Evolutionary conservation across 2,113 vertebrate genomes (phyloP), one percentile per base, ranked within the genome.

Genomic region (Antennarius striatus): DNA sequence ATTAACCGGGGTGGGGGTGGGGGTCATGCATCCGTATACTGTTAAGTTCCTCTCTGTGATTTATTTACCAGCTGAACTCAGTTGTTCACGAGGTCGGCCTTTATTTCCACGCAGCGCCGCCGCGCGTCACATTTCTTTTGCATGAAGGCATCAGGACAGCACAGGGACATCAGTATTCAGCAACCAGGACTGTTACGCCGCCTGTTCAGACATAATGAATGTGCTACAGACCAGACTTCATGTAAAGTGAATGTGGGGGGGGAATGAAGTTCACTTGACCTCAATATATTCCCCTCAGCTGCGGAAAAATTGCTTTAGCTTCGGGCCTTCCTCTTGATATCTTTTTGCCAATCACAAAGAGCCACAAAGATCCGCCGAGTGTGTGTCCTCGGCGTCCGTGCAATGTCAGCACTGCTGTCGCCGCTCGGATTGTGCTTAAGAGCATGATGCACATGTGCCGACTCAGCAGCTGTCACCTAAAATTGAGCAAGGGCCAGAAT

Each of bases 391-490:
- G 64, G 77, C 55, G 73, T 68, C 69, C 39, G 66, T 82, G 85
- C 86, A 78, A 47, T 49, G 83, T 88, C 88, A 86, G 84, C 81
- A 66, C 80, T 71, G 75, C 84, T 81, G 82, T 76, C 62, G 50
- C 51, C 1, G 77, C 68, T 67, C 2, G 54, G 79, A 73, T 73
- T 75, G 68, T 63, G 77, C 77, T 85, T 75, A 82, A 73, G 76
- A 75, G 71, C 71, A 32, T 60, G 74, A 52, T 40, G 77, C 75
- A 71, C 86, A 71, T 68, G 73, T 86, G 88, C 86, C 67, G 68
- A 74, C 70, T 88, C 88, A 90, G 88, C 88, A 82, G 79, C 86
- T 82, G 85, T 86, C 83, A 77, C 75, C 55, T 16, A 71, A 68
- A 85, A 78, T 60, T 54, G 75, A 78, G 57, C 49, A 71, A 62